A percentile compares a stretch with the other conserved stretches of the same genome.
These are phyloP conservation scores for Solea senegalensis DNA, from an alignment of 2,113 vertebrate species.

Conservation along the genomic window DNA sequence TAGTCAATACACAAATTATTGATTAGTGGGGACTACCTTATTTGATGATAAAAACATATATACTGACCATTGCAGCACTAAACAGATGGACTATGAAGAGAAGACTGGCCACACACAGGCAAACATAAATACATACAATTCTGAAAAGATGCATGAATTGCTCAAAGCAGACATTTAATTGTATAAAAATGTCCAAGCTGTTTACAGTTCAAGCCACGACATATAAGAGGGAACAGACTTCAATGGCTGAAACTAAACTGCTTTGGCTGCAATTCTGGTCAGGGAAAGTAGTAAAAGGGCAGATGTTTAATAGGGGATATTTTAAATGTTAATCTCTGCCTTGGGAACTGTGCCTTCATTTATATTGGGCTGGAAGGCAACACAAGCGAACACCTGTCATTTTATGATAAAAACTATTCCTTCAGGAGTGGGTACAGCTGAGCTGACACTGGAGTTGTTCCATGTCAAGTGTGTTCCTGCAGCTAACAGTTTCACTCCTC, in stretches of 20 bases:
- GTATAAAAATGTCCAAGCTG: neutral
- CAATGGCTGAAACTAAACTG: constrained; percentile 6
- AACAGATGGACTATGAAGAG: neutral
- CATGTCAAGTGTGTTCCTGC: constrained; percentile 12
- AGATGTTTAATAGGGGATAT: constrained; percentile 29
- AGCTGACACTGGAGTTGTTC: constrained; percentile 1
- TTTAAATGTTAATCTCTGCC: constrained; percentile 54
- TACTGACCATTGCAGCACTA: neutral
- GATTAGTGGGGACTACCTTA: too few species aligned
- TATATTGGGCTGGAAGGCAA: constrained; percentile 38
- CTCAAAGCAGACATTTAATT: neutral
- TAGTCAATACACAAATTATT: too few species aligned
- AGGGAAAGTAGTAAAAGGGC: constrained; percentile 34
- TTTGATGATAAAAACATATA: too few species aligned
- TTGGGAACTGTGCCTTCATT: constrained; percentile 29
- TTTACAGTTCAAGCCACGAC: neutral
- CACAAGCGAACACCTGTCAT: constrained; percentile 38
- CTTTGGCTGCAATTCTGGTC: neutral
- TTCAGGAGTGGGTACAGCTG: neutral
- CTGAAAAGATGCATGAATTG: neutral
- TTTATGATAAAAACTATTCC: constrained; percentile 25
- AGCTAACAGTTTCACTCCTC: constrained; percentile 15
- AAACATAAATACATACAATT: neutral
- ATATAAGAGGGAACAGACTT: neutral
- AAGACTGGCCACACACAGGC: neutral